Conservation (phyloP, 2,797 vertebrate species). For the Staurois parvus region DNA sequence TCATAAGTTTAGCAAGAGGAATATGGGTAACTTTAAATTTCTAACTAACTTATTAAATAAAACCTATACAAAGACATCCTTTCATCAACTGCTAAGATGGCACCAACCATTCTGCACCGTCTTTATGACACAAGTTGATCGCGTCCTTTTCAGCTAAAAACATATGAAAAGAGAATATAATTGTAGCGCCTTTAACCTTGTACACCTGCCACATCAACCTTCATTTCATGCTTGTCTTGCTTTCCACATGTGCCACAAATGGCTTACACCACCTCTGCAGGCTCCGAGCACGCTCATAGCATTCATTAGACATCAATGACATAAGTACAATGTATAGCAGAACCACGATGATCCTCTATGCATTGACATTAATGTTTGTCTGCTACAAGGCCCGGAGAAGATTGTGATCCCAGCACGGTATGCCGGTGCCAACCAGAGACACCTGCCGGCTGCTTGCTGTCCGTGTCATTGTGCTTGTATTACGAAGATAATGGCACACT, state of each 20-base stretch:
- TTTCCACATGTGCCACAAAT: constrained; percentile 70
- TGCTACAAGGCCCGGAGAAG: constrained; percentile 24
- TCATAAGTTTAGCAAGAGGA: too few relatives aligned
- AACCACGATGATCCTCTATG: not conserved
- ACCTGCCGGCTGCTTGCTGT: constrained; percentile 66
- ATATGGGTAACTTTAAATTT: too few relatives aligned
- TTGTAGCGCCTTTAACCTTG: constrained; percentile 4
- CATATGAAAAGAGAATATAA: constrained; percentile 37
- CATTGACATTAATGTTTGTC: constrained; percentile 25
- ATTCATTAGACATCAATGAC: constrained; percentile 28
- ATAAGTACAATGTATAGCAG: constrained; percentile 8
- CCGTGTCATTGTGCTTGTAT: constrained; percentile 80
- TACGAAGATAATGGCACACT: constrained; percentile 78
- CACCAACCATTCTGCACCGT: not conserved
- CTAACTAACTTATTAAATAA: too few relatives aligned
- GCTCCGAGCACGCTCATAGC: constrained; percentile 69
- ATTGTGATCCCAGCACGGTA: not conserved
- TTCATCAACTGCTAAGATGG: too few relatives aligned
- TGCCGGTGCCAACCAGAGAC: constrained; percentile 69
- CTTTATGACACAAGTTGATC: constrained; percentile 15
- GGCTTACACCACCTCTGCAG: constrained; percentile 72
- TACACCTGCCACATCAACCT: constrained; percentile 70
- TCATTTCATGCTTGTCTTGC: constrained; percentile 71
- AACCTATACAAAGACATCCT: too few relatives aligned
- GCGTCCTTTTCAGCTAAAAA: constrained; percentile 14